Conservation (phyloP, 2,113 vertebrate genomes). For the Panurus biarmicus region DNA sequence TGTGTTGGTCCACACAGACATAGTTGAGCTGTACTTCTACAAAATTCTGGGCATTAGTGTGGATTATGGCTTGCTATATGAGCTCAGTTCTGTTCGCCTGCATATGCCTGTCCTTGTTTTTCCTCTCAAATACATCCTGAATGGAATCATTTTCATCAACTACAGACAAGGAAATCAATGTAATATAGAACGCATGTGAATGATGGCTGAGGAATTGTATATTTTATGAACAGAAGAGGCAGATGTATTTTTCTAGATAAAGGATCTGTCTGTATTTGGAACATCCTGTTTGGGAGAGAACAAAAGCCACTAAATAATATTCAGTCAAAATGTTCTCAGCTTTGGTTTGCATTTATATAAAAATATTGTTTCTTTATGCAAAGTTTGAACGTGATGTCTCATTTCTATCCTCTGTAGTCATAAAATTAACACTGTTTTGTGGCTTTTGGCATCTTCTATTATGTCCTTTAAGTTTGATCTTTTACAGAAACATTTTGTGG, state of each 20-base stretch:
- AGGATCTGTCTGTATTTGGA: not conserved
- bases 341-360: not conserved
- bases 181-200: not conserved
- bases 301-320: conserved; percentile 2
- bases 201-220: not conserved
- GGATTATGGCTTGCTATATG: not conserved
- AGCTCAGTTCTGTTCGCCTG: not conserved
- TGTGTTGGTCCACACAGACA: not conserved
- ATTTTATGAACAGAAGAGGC: not conserved
- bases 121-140: not conserved
- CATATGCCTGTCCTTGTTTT: not conserved
- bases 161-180: not conserved
- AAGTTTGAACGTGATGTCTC: not conserved
- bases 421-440: not conserved
- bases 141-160: not conserved
- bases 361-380: not conserved
- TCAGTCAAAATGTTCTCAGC: not conserved
- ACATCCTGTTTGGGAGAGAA: not conserved
- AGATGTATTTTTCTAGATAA: not conserved
- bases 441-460: not conserved
- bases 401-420: not conserved
- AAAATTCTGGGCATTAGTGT: not conserved
- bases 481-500: not conserved
- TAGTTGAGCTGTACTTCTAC: not conserved
- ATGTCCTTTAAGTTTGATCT: not conserved